Evolutionary conservation across 2,797 vertebrate genomes (phyloP).

Genomic region (Toxotes lorentzi): DNA sequence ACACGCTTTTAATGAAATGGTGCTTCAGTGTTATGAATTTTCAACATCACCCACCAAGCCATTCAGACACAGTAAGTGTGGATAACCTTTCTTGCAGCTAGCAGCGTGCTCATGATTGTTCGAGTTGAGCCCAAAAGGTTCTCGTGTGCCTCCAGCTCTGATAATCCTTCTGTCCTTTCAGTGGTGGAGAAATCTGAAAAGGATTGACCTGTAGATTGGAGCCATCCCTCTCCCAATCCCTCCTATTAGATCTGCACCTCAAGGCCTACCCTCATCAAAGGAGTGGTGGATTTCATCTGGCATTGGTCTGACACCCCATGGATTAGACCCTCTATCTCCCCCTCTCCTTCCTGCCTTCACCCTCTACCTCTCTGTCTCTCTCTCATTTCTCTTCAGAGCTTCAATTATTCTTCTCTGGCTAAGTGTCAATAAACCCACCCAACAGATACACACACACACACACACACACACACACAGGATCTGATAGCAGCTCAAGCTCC

Average conservation of each 20-base stretch:
- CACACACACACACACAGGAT: constrained; percentile 18
- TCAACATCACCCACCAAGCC: background rate
- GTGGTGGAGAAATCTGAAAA: constrained; percentile 48
- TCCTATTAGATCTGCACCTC: constrained; percentile 71
- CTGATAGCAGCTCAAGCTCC: constrained; percentile 35
- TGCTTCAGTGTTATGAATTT: background rate
- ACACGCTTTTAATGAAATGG: constrained; percentile 28
- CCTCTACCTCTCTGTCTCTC: constrained; percentile 39
- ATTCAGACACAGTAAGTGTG: background rate
- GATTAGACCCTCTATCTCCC: constrained; percentile 74
- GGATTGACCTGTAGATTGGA: constrained; percentile 75
- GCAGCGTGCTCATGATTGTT: constrained; percentile 1
- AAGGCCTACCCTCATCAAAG: constrained; percentile 74
- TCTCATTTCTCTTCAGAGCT: constrained; percentile 68
- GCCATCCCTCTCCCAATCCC: constrained; percentile 71
- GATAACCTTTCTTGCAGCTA: background rate
- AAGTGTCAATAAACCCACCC: constrained; percentile 74
- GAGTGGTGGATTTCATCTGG: constrained; percentile 74
- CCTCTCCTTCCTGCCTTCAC: constrained; percentile 54
- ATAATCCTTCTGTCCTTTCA: constrained; percentile 55
- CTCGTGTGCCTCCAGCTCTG: constrained; percentile 45
- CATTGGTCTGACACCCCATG: constrained; percentile 72
- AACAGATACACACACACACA: constrained; percentile 3
- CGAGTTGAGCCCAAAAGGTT: constrained; percentile 19
- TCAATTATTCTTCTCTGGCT: constrained; percentile 74